Percentiles rank a stretch among this genome's conserved stretches.
phyloP scores from a whole-genome alignment of 1,140 invertebrate genomes.

The Drosophila bipectinata region DNA sequence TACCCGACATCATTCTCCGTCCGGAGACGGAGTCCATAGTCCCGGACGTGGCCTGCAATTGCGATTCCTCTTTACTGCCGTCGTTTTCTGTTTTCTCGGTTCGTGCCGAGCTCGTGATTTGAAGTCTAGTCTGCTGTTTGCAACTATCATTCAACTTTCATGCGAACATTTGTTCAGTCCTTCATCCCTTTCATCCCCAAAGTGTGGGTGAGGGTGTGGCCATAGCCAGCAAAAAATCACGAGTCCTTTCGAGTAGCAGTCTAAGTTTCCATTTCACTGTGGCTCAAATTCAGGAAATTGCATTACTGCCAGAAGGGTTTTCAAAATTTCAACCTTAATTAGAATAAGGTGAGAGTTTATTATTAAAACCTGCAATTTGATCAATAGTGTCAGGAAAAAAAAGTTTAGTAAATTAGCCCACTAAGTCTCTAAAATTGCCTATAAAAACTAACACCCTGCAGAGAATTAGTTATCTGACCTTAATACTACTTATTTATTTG shows the following conservation, averaged over 20 bases:
- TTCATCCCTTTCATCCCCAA: background rate
- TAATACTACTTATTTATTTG: too few relatives aligned
- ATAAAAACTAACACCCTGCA: too few relatives aligned
- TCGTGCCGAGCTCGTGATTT: slow-evolving; percentile 56
- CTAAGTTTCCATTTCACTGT: slow-evolving; percentile 18
- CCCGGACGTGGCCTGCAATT: slow-evolving; percentile 42
- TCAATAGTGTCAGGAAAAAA: background rate
- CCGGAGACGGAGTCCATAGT: background rate
- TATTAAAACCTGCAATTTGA: background rate
- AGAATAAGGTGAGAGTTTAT: background rate
- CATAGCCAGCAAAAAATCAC: slow-evolving; percentile 10
- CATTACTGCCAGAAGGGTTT: background rate
- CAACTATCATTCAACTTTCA: slow-evolving; percentile 74
- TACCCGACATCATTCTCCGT: slow-evolving; percentile 27
- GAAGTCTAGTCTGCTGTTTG: slow-evolving; percentile 34
- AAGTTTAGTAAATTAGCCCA: too few relatives aligned
- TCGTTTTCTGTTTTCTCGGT: background rate
- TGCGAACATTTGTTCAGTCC: slow-evolving; percentile 50
- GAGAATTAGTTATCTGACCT: too few relatives aligned
- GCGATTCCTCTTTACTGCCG: slow-evolving; percentile 31
- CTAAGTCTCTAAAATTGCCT: too few relatives aligned
- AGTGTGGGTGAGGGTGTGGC: slow-evolving; percentile 12
- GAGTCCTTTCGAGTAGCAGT: background rate
- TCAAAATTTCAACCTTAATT: slow-evolving; percentile 10
- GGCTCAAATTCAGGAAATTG: slow-evolving; percentile 8